These are phyloP conservation scores for Ispidina picta DNA, from an alignment of 2,797 vertebrate genomes.

Conservation along the genomic window DNA sequence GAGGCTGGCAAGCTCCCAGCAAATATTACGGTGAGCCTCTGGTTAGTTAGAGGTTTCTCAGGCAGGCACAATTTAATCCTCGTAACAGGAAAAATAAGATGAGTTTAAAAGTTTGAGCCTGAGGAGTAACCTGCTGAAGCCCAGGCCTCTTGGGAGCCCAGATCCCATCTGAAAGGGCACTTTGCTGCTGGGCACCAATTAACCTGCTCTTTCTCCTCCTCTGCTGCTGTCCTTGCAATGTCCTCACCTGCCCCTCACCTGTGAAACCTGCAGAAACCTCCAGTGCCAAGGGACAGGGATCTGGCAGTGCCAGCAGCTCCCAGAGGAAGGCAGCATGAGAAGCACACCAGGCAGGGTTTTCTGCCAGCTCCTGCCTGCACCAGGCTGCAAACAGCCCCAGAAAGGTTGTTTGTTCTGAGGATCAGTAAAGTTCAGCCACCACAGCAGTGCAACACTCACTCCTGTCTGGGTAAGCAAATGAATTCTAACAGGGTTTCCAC, in stretches of 20 bases:
- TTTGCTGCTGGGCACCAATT: background rate
- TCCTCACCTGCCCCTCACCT: too few species aligned
- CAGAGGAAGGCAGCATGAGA: background rate
- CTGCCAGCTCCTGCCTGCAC: background rate
- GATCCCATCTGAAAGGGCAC: background rate
- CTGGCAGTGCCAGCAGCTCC: fast-evolving
- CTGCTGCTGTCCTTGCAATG: background rate
- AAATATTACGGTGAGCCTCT: conserved; percentile 7
- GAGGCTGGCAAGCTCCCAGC: conserved; percentile 49
- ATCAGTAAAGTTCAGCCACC: background rate
- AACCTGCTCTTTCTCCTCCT: background rate
- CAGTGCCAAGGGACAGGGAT: background rate
- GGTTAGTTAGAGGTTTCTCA: conserved; percentile 59
- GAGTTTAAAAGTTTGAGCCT: background rate
- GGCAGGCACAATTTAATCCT: background rate
- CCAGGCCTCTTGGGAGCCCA: fast-evolving
- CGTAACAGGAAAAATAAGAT: background rate
- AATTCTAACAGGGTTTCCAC: background rate
- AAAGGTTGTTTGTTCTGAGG: background rate
- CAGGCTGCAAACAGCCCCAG: background rate
- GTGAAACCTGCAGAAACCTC: background rate
- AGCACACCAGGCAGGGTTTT: background rate
- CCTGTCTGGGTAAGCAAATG: background rate
- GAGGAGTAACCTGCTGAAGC: background rate
- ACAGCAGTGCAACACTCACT: fast-evolving